Conservation (phyloP, 2,797 vertebrate genomes). For the Holocentrus rufus region DNA sequence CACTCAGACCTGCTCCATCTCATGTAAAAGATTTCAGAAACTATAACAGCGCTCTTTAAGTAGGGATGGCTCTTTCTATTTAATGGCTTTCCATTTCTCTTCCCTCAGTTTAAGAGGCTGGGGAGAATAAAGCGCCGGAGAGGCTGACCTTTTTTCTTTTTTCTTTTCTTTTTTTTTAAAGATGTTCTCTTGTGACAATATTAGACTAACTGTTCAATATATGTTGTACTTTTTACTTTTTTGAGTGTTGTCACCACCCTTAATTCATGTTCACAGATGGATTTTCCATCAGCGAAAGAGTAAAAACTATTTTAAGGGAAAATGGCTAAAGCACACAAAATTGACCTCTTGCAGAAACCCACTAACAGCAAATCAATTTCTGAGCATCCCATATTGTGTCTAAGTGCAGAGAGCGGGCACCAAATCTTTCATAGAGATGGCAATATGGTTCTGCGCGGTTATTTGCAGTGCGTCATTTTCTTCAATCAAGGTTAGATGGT, state of each 20-base stretch:
- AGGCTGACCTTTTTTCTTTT: constrained; percentile 38
- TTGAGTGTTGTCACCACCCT: constrained; percentile 20
- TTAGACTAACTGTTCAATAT: constrained; percentile 26
- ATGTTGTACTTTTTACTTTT: constrained; percentile 16
- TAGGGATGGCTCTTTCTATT: constrained; percentile 46
- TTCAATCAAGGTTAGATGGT: constrained; percentile 59
- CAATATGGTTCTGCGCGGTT: constrained; percentile 29
- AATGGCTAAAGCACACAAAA: constrained; percentile 50
- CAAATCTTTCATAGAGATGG: constrained; percentile 16
- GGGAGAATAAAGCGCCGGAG: background rate
- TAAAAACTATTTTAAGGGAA: constrained; percentile 52
- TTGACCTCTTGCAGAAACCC: constrained; percentile 60
- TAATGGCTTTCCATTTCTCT: constrained; percentile 47
- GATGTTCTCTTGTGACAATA: constrained; percentile 25
- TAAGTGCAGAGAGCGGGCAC: constrained; percentile 26
- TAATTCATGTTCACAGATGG: constrained; percentile 31
- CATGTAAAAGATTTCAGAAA: constrained; percentile 26
- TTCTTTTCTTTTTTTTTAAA: constrained; percentile 8
- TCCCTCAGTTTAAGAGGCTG: constrained; percentile 22
- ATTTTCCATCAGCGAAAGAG: constrained; percentile 53
- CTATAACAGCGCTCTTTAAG: constrained; percentile 27
- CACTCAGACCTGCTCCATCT: constrained; percentile 23
- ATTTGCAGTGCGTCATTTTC: constrained; percentile 58
- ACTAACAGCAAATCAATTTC: constrained; percentile 66
- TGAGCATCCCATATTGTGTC: constrained; percentile 48